phyloP scores from a whole-genome alignment of 2,888 invertebrate genomes.

The Rotaria sp. region DNA sequence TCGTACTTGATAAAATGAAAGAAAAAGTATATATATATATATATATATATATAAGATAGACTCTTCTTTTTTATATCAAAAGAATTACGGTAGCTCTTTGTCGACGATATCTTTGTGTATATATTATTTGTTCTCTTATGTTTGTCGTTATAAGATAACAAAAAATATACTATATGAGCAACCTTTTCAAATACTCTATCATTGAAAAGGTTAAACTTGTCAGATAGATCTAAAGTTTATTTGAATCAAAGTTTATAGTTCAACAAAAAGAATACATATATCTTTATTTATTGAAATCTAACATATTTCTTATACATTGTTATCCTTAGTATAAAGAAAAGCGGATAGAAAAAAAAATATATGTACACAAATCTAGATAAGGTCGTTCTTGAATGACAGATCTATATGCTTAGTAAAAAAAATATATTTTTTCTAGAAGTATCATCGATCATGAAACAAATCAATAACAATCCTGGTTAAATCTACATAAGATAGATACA shows the following conservation, averaged over 20 bases:
- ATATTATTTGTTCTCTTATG: background rate
- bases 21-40: background rate
- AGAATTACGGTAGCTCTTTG: background rate
- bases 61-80: background rate
- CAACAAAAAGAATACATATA: background rate
- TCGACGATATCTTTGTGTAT: background rate
- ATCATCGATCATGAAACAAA: background rate
- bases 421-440: background rate
- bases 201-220: too few species aligned
- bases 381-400: background rate
- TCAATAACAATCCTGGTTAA: background rate
- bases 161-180: background rate
- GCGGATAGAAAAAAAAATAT: too few species aligned
- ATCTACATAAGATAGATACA: background rate
- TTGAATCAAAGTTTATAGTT: background rate
- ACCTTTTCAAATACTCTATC: too few species aligned
- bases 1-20: background rate
- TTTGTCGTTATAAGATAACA: background rate
- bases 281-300: background rate
- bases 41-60: background rate
- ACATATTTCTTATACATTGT: background rate
- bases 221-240: too few species aligned
- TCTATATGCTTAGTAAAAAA: background rate
- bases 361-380: background rate
- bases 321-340: background rate